These are phyloP conservation scores for Ips nitidus DNA, from an alignment of 1,140 invertebrate species.

Conservation along the genomic window DNA sequence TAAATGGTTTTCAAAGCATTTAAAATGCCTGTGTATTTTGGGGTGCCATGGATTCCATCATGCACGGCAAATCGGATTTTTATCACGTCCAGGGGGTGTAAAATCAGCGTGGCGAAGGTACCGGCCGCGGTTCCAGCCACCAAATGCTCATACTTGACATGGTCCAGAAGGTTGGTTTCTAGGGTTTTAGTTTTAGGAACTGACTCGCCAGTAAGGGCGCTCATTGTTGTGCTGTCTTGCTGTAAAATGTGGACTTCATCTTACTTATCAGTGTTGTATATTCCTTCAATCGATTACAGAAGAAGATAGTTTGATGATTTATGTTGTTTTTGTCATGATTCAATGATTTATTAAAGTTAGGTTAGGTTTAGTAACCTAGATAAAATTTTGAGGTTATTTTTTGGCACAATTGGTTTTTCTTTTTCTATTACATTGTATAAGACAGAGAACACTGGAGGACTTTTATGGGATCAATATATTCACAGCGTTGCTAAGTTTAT, in stretches of 20 bases:
- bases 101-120: conserved; percentile 83
- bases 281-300: not conserved
- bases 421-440: too few species aligned
- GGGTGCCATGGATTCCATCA: conserved; percentile 78
- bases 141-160: conserved; percentile 89
- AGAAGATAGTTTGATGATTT: not conserved
- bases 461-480: too few species aligned
- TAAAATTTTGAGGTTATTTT: too few species aligned
- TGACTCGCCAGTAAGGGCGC: conserved; percentile 13
- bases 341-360: not conserved
- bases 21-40: conserved; percentile 83
- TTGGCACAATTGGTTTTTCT: too few species aligned
- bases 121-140: conserved; percentile 93
- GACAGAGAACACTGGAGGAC: too few species aligned
- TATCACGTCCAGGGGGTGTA: conserved; percentile 93
- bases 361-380: too few species aligned
- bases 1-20: conserved; percentile 87
- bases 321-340: not conserved
- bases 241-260: not conserved
- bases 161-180: conserved; percentile 57
- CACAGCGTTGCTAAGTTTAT: too few species aligned
- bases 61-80: conserved; percentile 97
- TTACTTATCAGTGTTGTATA: too few species aligned
- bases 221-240: conserved; percentile 18
- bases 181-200: conserved; percentile 5